These are phyloP conservation scores for Andrena minutula DNA, from an alignment of 2,888 invertebrate species.

Conservation along the genomic window DNA sequence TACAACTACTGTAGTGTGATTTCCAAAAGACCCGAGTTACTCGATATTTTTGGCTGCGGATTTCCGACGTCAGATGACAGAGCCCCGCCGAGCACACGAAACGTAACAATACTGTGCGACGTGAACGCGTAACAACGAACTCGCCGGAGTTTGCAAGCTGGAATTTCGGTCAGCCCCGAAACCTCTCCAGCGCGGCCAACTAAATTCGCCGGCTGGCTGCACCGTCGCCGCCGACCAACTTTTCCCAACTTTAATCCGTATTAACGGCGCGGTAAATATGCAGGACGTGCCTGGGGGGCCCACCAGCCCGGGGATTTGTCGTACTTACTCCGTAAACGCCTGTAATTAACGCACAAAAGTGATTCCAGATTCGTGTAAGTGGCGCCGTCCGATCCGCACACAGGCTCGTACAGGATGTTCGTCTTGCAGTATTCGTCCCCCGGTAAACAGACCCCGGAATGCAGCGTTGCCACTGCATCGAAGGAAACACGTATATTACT, in stretches of 20 bases:
- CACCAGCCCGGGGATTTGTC: conserved; percentile 5
- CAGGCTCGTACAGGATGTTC: conserved; percentile 63
- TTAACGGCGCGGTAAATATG: conserved; percentile 33
- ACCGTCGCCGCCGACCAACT: conserved; percentile 19
- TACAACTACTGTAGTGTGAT: no score
- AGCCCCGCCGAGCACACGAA: conserved; percentile 3
- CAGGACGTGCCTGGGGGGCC: not conserved
- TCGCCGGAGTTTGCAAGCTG: conserved; percentile 26
- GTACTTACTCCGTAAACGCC: conserved; percentile 46
- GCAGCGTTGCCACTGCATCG: conserved; percentile 16
- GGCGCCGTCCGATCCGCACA: conserved; percentile 70
- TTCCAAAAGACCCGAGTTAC: no score
- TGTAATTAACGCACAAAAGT: conserved; percentile 67
- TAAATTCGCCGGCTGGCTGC: conserved; percentile 27
- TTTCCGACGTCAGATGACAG: conserved; percentile 13
- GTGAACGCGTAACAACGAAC: conserved; percentile 29
- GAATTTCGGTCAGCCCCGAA: conserved; percentile 32
- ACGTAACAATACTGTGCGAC: conserved; percentile 43
- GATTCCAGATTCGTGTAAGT: conserved; percentile 72
- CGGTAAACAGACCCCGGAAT: conserved; percentile 37
- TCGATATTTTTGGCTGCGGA: no score
- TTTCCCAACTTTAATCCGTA: conserved; percentile 54
- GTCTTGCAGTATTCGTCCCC: conserved; percentile 56
- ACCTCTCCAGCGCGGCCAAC: conserved; percentile 21
- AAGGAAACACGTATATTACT: not conserved